phyloP scores from a whole-genome alignment of 1,140 invertebrate genomes.

The Megathymus violae region DNA sequence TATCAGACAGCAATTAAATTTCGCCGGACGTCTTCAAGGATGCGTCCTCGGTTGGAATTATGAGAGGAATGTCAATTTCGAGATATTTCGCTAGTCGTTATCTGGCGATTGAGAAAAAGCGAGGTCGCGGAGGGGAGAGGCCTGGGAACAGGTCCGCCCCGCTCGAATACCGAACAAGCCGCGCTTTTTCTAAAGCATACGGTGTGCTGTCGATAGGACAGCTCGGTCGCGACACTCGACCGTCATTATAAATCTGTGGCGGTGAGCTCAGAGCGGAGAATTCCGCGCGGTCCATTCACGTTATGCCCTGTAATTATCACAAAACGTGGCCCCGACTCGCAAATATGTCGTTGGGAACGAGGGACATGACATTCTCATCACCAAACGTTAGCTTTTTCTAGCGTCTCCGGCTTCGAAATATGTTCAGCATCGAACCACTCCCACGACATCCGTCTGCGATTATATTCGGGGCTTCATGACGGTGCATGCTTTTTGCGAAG shows the following conservation, averaged over 20 bases:
- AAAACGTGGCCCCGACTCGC: conserved; percentile 77
- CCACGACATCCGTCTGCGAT: conserved; percentile 61
- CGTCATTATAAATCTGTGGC: conserved; percentile 79
- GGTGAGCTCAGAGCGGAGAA: conserved; percentile 75
- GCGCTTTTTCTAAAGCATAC: conserved; percentile 60
- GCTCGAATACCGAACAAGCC: conserved; percentile 59
- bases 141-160: conserved; percentile 68
- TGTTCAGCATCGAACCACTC: conserved; percentile 61
- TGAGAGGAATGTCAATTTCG: conserved; percentile 80
- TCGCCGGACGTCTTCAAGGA: conserved; percentile 62
- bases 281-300: conserved; percentile 71
- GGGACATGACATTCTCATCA: conserved; percentile 82
- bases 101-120: conserved; percentile 61
- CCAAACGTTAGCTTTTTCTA: conserved; percentile 72
- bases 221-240: conserved; percentile 68
- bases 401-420: conserved; percentile 59
- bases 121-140: conserved; percentile 50
- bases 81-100: conserved; percentile 77
- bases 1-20: conserved; percentile 66
- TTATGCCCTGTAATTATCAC: conserved; percentile 81
- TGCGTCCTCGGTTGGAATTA: conserved; percentile 73
- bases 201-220: conserved; percentile 64
- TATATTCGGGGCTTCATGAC: conserved; percentile 57
- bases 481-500: conserved; percentile 55
- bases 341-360: conserved; percentile 81